Conservation (phyloP, 2,113 vertebrate genomes). For the Galbula dea region DNA sequence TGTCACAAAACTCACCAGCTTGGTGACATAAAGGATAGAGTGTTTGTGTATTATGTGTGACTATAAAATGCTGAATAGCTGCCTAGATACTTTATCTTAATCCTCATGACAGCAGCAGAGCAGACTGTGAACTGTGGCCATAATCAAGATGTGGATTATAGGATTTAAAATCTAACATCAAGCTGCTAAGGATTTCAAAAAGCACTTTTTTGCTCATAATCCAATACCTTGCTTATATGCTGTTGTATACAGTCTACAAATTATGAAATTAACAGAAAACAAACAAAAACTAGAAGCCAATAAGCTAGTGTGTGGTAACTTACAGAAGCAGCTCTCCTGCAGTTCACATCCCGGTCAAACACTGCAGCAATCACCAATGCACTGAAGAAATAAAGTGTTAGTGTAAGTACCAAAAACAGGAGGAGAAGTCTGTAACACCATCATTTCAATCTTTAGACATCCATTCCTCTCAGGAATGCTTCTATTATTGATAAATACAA, state of each 20-base stretch:
- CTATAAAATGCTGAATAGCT: background rate
- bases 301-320: slow-evolving; percentile 42
- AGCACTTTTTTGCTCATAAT: background rate
- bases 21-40: background rate
- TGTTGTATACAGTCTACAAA: background rate
- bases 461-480: background rate
- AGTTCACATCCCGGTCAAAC: slow-evolving; percentile 87
- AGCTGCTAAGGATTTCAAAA: background rate
- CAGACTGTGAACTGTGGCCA: background rate
- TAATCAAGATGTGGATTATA: background rate
- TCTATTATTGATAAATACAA: background rate
- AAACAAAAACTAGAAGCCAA: background rate
- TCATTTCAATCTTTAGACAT: background rate
- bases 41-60: background rate
- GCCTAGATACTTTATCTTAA: background rate
- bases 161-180: background rate
- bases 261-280: background rate
- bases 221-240: background rate
- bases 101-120: background rate
- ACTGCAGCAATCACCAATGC: slow-evolving; percentile 84
- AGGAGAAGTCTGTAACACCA: background rate
- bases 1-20: background rate
- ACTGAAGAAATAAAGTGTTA: slow-evolving; percentile 60
- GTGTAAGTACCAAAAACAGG: background rate
- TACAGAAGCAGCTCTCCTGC: slow-evolving; percentile 89